A percentile compares a stretch with the other conserved stretches of the same genome.
Conservation (phyloP, 2,888 invertebrate species). For the Lasioglossum pauxillum region DNA sequence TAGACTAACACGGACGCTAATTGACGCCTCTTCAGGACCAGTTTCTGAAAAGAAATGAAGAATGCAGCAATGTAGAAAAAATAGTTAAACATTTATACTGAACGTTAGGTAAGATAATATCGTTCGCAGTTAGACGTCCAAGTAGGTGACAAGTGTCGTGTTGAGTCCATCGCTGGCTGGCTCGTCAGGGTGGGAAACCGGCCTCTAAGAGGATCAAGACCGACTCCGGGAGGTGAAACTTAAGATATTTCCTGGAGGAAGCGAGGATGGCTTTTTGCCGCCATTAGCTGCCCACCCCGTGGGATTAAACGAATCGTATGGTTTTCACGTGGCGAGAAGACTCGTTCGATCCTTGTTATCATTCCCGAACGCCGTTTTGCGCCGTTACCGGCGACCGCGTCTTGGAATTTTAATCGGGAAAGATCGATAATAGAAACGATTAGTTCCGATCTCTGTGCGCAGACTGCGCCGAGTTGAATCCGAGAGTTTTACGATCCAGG, state of each 20-base stretch:
- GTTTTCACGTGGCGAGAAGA: constrained; percentile 37
- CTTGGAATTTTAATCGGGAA: constrained; percentile 53
- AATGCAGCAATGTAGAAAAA: neutral
- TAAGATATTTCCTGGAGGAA: constrained; percentile 59
- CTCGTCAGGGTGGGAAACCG: constrained; percentile 26
- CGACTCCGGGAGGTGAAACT: constrained; percentile 52
- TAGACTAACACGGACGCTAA: neutral
- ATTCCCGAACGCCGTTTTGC: constrained; percentile 41
- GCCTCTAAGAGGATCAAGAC: constrained; percentile 58
- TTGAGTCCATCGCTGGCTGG: constrained; percentile 1
- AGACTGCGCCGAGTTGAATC: neutral
- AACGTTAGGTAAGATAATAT: neutral
- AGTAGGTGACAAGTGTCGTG: neutral
- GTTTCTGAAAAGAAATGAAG: neutral
- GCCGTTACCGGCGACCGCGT: constrained; percentile 18
- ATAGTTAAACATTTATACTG: neutral
- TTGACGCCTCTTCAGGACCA: neutral
- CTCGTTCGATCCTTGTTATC: constrained; percentile 52
- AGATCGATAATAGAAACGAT: constrained; percentile 27
- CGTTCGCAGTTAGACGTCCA: neutral
- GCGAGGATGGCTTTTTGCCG: constrained; percentile 43
- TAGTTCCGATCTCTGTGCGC: neutral
- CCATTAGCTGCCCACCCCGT: constrained; percentile 45
- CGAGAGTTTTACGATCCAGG: neutral
- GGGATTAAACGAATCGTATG: constrained; percentile 57